Percentiles rank a stretch among this genome's conserved stretches.
Evolutionary conservation across 2,797 vertebrate genomes (phyloP).

Genomic region (Sebastes hubbsi): DNA sequence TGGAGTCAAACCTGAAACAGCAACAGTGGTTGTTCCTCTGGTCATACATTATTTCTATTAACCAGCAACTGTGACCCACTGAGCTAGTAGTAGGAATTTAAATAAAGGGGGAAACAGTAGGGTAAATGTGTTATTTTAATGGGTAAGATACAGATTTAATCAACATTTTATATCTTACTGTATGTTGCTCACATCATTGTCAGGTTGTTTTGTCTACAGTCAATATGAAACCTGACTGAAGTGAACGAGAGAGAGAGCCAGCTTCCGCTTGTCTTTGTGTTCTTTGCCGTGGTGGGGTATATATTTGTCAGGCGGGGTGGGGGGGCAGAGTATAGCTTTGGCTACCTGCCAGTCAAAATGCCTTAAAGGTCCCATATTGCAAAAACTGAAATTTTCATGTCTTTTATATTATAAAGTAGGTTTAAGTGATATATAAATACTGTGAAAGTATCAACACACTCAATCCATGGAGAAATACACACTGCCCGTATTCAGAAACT

Average conservation of each 20-base stretch:
- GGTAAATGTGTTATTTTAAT: not conserved
- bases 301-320: conserved; percentile 2
- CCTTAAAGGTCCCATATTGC: not conserved
- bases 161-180: not conserved
- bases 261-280: not conserved
- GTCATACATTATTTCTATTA: not conserved
- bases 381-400: too few species aligned
- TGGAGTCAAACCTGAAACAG: not conserved
- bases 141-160: not conserved
- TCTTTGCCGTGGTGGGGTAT: not conserved
- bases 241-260: not conserved
- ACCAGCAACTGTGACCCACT: not conserved
- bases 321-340: not conserved
- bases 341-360: conserved; percentile 20
- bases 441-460: too few species aligned
- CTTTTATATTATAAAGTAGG: too few species aligned
- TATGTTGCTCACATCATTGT: not conserved
- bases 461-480: fast-evolving
- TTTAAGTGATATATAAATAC: too few species aligned
- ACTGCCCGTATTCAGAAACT: too few species aligned
- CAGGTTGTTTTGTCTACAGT: not conserved
- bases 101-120: not conserved
- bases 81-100: not conserved
- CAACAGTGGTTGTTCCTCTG: not conserved
- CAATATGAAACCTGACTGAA: not conserved